A percentile compares a stretch with the other conserved stretches of the same genome.
These are phyloP conservation scores for Hypena proboscidalis DNA, from an alignment of 2,888 invertebrate species.

Conservation along the genomic window DNA sequence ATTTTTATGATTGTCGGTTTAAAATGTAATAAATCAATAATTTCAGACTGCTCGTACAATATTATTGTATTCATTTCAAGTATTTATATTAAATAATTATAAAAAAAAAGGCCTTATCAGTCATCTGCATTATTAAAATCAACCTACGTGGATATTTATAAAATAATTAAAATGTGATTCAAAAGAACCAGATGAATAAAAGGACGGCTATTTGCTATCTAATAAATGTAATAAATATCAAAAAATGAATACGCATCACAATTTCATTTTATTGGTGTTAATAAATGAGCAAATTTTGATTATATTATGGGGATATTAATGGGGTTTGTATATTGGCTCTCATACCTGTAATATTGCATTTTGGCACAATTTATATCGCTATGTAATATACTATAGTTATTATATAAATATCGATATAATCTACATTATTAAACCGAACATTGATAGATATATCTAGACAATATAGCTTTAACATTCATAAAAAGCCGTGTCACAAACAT, in stretches of 20 bases:
- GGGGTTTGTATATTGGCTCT: constrained; percentile 66
- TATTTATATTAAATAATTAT: constrained; percentile 1
- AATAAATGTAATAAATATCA: constrained; percentile 40
- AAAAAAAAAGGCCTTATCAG: background rate
- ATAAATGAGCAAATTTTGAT: constrained; percentile 56
- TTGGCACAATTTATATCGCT: constrained; percentile 67
- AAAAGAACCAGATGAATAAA: constrained; percentile 20
- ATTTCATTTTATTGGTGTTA: constrained; percentile 62
- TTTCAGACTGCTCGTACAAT: background rate
- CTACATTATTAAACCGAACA: constrained; percentile 58
- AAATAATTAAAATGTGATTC: constrained; percentile 15
- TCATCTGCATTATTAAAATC: background rate
- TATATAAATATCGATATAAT: constrained; percentile 51
- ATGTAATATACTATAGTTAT: constrained; percentile 43
- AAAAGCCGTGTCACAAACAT: constrained; percentile 68
- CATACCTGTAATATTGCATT: constrained; percentile 72
- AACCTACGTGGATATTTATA: background rate
- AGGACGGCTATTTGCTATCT: constrained; percentile 50
- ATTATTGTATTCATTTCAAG: background rate
- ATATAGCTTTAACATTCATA: constrained; percentile 63
- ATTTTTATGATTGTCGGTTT: background rate
- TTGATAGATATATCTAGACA: constrained; percentile 58
- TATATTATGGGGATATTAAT: constrained; percentile 39
- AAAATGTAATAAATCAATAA: background rate
- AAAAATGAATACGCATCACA: constrained; percentile 32